Evolutionary conservation across 2,797 vertebrate genomes (phyloP), one percentile per base, ranked within the genome.

Genomic region (Mallotus villosus): DNA sequence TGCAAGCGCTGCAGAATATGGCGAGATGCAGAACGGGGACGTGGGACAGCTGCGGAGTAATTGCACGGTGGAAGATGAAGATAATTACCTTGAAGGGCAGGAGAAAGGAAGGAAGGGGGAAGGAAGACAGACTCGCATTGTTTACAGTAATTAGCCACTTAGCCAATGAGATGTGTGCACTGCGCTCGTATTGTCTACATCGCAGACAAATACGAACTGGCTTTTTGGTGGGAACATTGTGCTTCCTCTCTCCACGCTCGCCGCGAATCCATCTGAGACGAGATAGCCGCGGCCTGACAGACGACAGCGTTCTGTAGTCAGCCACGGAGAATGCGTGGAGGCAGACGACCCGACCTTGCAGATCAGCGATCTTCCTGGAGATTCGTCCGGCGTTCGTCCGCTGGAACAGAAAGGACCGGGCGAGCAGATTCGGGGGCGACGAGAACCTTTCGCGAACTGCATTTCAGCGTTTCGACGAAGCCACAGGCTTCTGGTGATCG

Each of bases 301-400:
- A 79, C 83, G 85, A 80, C 87, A 79, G 77, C 80, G 72, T 53
- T 32, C 32, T 32, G 32, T 34, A 34, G 32, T 34, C 32, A 34
- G 32, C 32, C 32, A 34, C 32, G 6, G 32, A 34, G 32, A 34
- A 34, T 4, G 32, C 32, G 32, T 34, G 32, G 32, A 64, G 77
- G 41, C 74, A 78, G 69, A 84, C 84, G 69, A 84, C 84, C 87
- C 91, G 90, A 89, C 84, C 84, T 86, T 80, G 86, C 88, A 89
- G 77, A 87, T 90, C 89, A 87, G 81, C 84, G 80, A 86, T 80
- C 75, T 72, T 76, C 78, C 65, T 78, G 25, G 77, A 81, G 81
- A 87, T 87, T 84, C 87, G 85, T 86, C 87, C 83, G 89, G 79
- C 78, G 87, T 88, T 88, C 85, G 89, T 90, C 86, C 86, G 91